Evolutionary conservation across 2,113 vertebrate genomes (phyloP).

Genomic region (Brienomyrus brachyistius): DNA sequence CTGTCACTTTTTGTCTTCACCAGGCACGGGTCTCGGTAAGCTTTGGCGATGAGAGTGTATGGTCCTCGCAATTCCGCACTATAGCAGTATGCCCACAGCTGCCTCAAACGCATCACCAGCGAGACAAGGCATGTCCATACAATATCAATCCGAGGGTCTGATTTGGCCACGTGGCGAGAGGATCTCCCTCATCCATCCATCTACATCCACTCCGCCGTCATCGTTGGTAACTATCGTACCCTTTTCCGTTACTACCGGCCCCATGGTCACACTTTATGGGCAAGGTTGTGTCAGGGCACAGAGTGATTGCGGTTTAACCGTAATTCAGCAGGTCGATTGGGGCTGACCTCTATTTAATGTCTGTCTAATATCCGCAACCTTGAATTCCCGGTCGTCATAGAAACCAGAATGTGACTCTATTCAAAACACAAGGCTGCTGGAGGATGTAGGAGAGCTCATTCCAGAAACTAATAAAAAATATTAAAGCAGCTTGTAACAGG

Average conservation of each 20-base stretch:
- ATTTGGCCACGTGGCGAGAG: not conserved
- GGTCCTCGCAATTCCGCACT: not conserved
- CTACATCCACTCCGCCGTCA: not conserved
- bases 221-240: not conserved
- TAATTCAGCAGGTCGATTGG: conserved; percentile 3
- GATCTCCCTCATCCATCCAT: not conserved
- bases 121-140: not conserved
- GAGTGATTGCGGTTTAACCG: not conserved
- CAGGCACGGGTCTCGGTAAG: not conserved
- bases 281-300: not conserved
- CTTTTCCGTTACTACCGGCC: not conserved
- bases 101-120: not conserved
- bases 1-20: not conserved
- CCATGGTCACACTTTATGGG: not conserved
- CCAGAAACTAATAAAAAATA: conserved; percentile 15
- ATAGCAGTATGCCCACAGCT: not conserved
- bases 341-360: conserved; percentile 34
- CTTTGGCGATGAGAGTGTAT: not conserved
- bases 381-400: conserved; percentile 60
- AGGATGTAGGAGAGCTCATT: conserved; percentile 19
- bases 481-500: not conserved
- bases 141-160: not conserved
- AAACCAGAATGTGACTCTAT: conserved; percentile 59
- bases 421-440: conserved; percentile 41
- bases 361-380: conserved; percentile 52